Percentiles rank a stretch among this genome's conserved stretches.
phyloP scores from a whole-genome alignment of 2,113 vertebrate species.

The Mionectes macconnelli region DNA sequence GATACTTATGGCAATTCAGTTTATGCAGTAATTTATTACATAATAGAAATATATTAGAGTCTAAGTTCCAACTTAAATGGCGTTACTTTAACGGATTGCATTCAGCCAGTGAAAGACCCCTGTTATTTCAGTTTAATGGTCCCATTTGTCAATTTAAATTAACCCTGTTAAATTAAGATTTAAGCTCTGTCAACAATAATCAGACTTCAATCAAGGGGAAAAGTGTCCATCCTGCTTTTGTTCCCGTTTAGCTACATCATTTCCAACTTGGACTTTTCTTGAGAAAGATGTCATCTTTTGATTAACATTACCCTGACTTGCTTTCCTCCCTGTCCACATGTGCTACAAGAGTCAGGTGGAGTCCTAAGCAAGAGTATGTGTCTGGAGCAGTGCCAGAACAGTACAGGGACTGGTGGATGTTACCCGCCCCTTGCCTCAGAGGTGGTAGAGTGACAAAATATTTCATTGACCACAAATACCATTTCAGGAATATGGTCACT shows the following conservation, averaged over 20 bases:
- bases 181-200: conserved; percentile 24
- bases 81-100: neutral
- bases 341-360: neutral
- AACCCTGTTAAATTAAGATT: conserved; percentile 22
- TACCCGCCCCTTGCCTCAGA: neutral
- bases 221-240: neutral
- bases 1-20: neutral
- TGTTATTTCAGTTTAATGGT: conserved; percentile 21
- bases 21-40: neutral
- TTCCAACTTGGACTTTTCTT: neutral
- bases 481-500: neutral
- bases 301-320: neutral
- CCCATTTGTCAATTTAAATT: conserved; percentile 44
- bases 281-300: neutral
- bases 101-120: neutral
- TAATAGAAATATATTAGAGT: neutral
- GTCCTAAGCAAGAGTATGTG: neutral
- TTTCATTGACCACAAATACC: neutral
- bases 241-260: neutral
- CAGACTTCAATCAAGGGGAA: neutral
- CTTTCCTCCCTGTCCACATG: neutral
- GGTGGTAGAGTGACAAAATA: neutral
- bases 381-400: neutral
- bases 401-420: neutral
- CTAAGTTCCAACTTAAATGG: neutral